Conservation (phyloP, 2,113 vertebrate species). For the Megalops atlanticus region DNA sequence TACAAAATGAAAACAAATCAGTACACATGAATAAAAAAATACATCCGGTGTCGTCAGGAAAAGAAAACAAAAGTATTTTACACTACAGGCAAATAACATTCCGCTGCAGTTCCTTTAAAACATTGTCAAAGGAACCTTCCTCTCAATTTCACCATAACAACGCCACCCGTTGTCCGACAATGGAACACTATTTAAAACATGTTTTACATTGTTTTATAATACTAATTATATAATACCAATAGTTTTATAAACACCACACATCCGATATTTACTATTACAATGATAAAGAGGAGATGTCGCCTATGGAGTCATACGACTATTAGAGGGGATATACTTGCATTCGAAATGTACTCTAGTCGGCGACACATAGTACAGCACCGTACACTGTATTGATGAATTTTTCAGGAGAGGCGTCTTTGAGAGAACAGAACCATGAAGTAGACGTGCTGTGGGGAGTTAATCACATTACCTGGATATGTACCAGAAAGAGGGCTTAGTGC, state of each 20-base stretch:
- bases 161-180: slow-evolving; percentile 17
- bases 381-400: slow-evolving; percentile 7
- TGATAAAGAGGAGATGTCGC: neutral
- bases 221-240: neutral
- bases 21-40: neutral
- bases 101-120: neutral
- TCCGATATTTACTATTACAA: neutral
- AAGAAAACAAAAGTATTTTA: neutral
- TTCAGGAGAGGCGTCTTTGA: neutral
- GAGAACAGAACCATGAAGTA: slow-evolving; percentile 14
- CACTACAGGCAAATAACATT: neutral
- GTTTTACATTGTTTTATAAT: neutral
- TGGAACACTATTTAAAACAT: neutral
- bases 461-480: slow-evolving; percentile 37
- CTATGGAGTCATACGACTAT: neutral
- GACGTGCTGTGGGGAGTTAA: slow-evolving; percentile 42
- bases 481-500: slow-evolving; percentile 37
- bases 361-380: neutral
- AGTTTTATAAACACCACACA: neutral
- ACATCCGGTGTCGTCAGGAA: neutral
- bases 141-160: neutral
- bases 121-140: neutral
- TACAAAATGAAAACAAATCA: neutral
- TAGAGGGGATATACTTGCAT: neutral
- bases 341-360: neutral